Conservation (phyloP, 1,140 invertebrate genomes). For the Pseudomyrmex pallidus region DNA sequence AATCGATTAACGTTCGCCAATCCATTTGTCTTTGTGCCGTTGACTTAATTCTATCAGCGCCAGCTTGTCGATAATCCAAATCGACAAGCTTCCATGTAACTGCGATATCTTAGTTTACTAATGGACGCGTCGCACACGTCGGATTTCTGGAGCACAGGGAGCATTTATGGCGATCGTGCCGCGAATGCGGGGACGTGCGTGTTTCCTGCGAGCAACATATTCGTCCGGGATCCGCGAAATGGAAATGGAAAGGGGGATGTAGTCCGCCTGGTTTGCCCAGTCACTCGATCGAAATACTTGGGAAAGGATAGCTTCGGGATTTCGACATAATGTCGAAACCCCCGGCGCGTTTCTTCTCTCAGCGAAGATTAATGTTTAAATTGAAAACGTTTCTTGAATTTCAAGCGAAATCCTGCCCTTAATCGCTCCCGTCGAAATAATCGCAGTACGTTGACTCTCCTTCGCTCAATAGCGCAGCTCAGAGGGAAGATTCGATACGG, state of each 20-base stretch:
- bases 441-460: constrained; percentile 31
- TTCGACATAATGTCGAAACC: constrained; percentile 39
- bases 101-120: constrained; percentile 54
- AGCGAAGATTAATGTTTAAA: constrained; percentile 73
- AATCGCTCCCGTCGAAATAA: constrained; percentile 53
- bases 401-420: constrained; percentile 59
- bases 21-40: constrained; percentile 1
- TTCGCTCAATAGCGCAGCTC: constrained; percentile 18
- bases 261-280: constrained; percentile 10
- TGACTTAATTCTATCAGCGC: constrained; percentile 39
- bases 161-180: constrained; percentile 72
- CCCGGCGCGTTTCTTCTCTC: constrained; percentile 30
- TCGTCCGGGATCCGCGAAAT: constrained; percentile 21
- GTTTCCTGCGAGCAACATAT: constrained; percentile 39
- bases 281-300: constrained; percentile 63
- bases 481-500: constrained; percentile 41
- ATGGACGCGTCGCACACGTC: constrained; percentile 35
- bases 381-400: constrained; percentile 73
- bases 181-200: constrained; percentile 60
- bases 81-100: constrained; percentile 3
- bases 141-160: constrained; percentile 28
- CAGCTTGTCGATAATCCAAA: constrained; percentile 26
- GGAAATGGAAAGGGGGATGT: constrained; percentile 27
- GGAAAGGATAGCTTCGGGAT: constrained; percentile 55
- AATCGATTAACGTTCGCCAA: constrained; percentile 11